Evolutionary conservation across 1,140 invertebrate species (phyloP).

Genomic region (Arion vulgaris): DNA sequence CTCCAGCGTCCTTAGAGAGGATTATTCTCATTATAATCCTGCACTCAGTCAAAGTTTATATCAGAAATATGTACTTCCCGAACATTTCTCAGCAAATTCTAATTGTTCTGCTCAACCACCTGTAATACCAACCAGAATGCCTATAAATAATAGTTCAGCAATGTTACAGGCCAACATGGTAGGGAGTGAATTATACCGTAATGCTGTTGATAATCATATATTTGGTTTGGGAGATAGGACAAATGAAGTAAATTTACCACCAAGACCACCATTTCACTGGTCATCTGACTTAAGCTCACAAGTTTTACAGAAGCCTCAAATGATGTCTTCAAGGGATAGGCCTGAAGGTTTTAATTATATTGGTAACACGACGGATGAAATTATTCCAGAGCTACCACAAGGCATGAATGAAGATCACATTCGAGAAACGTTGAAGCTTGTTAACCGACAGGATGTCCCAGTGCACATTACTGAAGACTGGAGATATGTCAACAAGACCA

Average conservation of each 20-base stretch:
- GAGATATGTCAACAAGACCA: not conserved
- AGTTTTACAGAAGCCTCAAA: not conserved
- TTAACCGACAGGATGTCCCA: not conserved
- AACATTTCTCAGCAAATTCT: not conserved
- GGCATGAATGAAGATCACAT: slow-evolving; percentile 41
- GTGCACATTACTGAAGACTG: not conserved
- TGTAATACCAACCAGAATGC: slow-evolving; percentile 2
- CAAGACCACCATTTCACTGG: not conserved
- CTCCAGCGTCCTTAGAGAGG: not conserved
- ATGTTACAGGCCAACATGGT: not conserved
- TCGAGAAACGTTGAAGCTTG: slow-evolving; percentile 28
- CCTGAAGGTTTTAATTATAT: not conserved
- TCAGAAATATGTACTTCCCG: not conserved
- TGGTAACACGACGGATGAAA: not conserved
- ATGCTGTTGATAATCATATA: not conserved
- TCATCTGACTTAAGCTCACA: not conserved
- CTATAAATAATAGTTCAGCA: not conserved
- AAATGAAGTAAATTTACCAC: not conserved
- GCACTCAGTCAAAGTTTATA: not conserved
- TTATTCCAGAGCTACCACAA: slow-evolving; percentile 10
- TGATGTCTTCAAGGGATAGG: not conserved
- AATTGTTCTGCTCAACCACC: not conserved
- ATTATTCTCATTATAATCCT: not conserved
- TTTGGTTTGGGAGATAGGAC: not conserved
- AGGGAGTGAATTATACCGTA: not conserved